phyloP scores from a whole-genome alignment of 2,888 invertebrate species.

The Bombylius discolor region DNA sequence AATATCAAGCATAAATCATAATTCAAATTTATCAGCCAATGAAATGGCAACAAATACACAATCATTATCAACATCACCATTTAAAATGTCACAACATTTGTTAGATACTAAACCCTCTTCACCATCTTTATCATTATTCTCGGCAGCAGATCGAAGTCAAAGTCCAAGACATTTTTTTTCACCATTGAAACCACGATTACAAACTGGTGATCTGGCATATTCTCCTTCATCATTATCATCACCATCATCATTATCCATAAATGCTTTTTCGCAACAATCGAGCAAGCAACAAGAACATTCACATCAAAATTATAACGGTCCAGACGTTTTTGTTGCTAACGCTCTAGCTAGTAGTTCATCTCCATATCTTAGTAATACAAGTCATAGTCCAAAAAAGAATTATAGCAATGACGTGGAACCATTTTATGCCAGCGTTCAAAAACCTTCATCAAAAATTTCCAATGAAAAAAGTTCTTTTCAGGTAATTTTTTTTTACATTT shows the following conservation, averaged over 20 bases:
- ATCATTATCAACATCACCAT: neutral
- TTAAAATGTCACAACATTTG: neutral
- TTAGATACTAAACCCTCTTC: neutral
- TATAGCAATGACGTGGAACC: constrained; percentile 18
- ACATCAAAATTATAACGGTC: constrained; percentile 10
- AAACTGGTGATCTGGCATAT: constrained; percentile 24
- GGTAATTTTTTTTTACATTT: neutral
- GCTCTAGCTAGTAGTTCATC: constrained; percentile 4
- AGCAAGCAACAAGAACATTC: constrained; percentile 1
- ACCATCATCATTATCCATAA: neutral
- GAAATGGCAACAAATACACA: neutral
- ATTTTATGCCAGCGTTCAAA: constrained; percentile 34
- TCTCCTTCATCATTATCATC: constrained; percentile 16
- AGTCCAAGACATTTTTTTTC: constrained; percentile 39
- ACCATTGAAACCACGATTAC: constrained; percentile 33
- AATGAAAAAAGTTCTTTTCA: constrained; percentile 9
- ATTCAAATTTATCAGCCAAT: neutral
- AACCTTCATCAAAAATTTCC: constrained; percentile 17
- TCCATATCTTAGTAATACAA: neutral
- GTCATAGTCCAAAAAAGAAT: neutral
- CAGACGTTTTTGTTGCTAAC: constrained; percentile 30
- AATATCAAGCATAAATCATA: no score
- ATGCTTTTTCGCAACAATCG: neutral
- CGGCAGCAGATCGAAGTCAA: constrained; percentile 8
- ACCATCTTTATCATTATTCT: neutral